Conservation (phyloP, 2,797 vertebrate genomes). For the Pseudocheirus occidentalis region DNA sequence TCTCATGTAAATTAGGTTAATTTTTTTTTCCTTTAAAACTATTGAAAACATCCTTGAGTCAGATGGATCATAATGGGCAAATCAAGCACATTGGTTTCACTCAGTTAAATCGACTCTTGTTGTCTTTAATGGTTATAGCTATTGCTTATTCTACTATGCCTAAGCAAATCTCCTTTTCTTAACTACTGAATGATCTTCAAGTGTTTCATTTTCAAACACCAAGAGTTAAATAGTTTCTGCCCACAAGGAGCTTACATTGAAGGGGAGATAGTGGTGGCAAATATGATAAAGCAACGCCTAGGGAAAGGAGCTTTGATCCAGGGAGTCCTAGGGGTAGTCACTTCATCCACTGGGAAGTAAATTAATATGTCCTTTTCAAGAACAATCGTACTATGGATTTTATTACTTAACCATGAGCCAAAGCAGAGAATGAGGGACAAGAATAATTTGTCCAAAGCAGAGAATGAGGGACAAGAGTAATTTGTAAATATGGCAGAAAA, state of each 20-base stretch:
- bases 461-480: no score
- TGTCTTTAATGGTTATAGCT: neutral
- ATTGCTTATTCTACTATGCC: neutral
- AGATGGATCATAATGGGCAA: neutral
- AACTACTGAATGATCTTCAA: neutral
- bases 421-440: neutral
- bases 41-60: neutral
- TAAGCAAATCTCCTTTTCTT: neutral
- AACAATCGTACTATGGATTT: neutral
- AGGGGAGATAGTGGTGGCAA: accelerated
- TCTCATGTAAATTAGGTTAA: neutral
- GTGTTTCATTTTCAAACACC: neutral
- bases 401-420: neutral
- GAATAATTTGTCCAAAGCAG: no score
- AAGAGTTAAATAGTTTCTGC: neutral
- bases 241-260: neutral
- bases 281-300: neutral
- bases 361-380: neutral
- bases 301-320: neutral
- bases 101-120: neutral
- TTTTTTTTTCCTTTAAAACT: neutral
- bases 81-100: neutral
- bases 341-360: neutral
- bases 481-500: neutral
- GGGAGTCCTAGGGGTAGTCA: neutral